Evolutionary conservation across 2,888 invertebrate species (phyloP).

Genomic region (Nemurella pictetii): DNA sequence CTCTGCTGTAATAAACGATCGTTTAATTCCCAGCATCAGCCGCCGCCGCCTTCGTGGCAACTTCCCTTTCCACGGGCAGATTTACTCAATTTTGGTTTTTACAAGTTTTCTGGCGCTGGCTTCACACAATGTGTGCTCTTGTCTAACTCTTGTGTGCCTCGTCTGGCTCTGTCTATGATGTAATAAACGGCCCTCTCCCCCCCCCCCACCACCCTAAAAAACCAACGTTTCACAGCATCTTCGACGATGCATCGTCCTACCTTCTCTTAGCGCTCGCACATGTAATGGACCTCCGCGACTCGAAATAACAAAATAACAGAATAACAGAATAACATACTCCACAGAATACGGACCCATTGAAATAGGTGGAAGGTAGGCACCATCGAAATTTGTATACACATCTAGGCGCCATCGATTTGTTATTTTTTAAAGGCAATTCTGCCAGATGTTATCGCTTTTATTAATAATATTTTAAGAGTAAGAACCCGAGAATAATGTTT

Average conservation of each 20-base stretch:
- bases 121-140: not conserved
- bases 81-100: not conserved
- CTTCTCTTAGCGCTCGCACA: not conserved
- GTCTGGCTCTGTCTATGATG: slow-evolving; percentile 13
- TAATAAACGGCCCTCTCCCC: slow-evolving; percentile 3
- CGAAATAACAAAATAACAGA: not conserved
- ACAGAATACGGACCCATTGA: not conserved
- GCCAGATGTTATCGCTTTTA: slow-evolving; percentile 6
- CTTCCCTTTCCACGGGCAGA: not conserved
- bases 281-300: not conserved
- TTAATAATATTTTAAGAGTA: not conserved
- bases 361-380: no score
- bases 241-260: not conserved
- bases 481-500: not conserved
- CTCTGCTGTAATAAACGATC: not conserved
- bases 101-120: slow-evolving; percentile 16
- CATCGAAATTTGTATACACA: not conserved
- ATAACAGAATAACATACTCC: not conserved
- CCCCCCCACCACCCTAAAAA: not conserved
- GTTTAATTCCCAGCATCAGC: not conserved
- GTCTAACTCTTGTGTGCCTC: not conserved
- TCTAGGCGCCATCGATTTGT: slow-evolving; percentile 2
- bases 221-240: not conserved
- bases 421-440: not conserved
- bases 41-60: no score